phyloP scores from a whole-genome alignment of 1,140 invertebrate species.

The Magallana angulata region DNA sequence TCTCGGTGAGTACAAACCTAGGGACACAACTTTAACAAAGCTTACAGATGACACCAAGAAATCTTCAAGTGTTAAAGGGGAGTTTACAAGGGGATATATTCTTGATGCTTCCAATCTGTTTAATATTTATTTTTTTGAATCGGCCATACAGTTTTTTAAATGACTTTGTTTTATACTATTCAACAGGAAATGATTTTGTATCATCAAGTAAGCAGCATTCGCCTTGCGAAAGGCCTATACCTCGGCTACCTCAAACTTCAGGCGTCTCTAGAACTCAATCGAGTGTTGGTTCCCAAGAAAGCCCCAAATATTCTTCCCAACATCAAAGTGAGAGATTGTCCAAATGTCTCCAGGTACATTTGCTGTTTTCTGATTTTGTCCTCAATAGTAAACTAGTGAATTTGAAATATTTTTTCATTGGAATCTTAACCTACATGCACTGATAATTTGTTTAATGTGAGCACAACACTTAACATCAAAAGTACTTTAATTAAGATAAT shows the following conservation, averaged over 20 bases:
- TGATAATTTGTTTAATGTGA: too few species aligned
- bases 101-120: too few species aligned
- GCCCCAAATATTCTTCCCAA: slow-evolving; percentile 96
- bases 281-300: slow-evolving; percentile 93
- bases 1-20: slow-evolving; percentile 65
- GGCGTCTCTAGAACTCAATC: slow-evolving; percentile 94
- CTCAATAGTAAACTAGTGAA: too few species aligned
- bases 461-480: too few species aligned
- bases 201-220: slow-evolving; percentile 91
- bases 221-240: slow-evolving; percentile 92
- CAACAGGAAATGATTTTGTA: slow-evolving; percentile 92
- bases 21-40: too few species aligned
- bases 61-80: too few species aligned
- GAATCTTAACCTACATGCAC: too few species aligned
- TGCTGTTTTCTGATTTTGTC: too few species aligned
- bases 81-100: too few species aligned
- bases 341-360: slow-evolving; percentile 93
- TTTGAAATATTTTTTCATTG: too few species aligned
- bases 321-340: slow-evolving; percentile 94
- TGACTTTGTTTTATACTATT: slow-evolving; percentile 47
- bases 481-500: not conserved
- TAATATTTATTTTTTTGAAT: too few species aligned
- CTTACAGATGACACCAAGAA: too few species aligned
- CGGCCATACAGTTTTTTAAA: not conserved
- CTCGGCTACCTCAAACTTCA: slow-evolving; percentile 97